phyloP scores from a whole-genome alignment of 2,888 invertebrate genomes.

The Ypsolopha scabrella region DNA sequence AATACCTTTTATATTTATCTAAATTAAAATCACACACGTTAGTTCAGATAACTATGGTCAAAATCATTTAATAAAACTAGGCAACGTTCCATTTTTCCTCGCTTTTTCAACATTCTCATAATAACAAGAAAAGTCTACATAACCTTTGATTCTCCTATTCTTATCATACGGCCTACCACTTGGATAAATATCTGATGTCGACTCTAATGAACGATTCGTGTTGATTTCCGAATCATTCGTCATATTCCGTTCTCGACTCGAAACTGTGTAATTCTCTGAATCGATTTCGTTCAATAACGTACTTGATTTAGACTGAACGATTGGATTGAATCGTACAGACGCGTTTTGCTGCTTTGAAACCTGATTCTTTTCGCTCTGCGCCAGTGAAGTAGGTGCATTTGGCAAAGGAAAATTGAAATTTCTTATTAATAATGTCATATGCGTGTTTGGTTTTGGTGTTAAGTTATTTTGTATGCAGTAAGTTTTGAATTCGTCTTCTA shows the following conservation, averaged over 20 bases:
- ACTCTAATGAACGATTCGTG: constrained; percentile 50
- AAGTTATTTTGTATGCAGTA: constrained; percentile 73
- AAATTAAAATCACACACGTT: no score
- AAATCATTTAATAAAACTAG: constrained; percentile 65
- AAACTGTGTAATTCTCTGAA: constrained; percentile 16
- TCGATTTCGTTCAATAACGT: constrained; percentile 53
- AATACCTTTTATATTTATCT: no score
- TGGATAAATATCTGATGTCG: constrained; percentile 53
- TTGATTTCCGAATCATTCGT: constrained; percentile 42
- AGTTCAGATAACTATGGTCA: no score
- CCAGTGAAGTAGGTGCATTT: constrained; percentile 46
- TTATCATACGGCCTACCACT: constrained; percentile 60
- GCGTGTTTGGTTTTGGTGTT: constrained; percentile 76
- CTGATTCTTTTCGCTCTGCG: constrained; percentile 13
- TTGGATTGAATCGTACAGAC: constrained; percentile 73
- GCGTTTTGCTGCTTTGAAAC: constrained; percentile 53
- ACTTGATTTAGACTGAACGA: constrained; percentile 65
- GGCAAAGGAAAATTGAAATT: constrained; percentile 87
- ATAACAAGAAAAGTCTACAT: constrained; percentile 88
- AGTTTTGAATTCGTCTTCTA: constrained; percentile 86
- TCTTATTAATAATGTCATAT: constrained; percentile 86
- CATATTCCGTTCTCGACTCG: constrained; percentile 30
- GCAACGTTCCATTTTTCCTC: constrained; percentile 74
- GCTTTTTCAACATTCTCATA: constrained; percentile 79
- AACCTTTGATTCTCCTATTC: constrained; percentile 79